Evolutionary conservation across 2,797 vertebrate species (phyloP), one percentile per base, ranked within the genome.

Genomic region (Hylomyscus alleni): DNA sequence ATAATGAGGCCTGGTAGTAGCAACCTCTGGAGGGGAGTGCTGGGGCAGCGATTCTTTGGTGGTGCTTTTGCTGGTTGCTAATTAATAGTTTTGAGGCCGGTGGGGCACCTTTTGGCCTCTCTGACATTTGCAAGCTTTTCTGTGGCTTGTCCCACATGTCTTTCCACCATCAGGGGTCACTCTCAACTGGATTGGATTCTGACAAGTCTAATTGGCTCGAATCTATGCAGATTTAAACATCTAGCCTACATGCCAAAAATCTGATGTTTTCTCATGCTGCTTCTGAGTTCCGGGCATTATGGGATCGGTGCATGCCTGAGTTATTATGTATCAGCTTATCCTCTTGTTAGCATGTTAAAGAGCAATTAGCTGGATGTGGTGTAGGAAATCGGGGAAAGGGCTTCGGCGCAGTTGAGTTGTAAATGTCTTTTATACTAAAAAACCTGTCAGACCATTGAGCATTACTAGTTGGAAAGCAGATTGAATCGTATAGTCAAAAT

Each of bases 1-100:
- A 98, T 99, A 99, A 99, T 99, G 98, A 99, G 98, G 98, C 98
- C 98, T 98, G 93, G 98, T 97, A 97, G 97, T 98, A 98, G 98
- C 98, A 98, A 98, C 98, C 98, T 98, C 98, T 98, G 98, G 98
- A 98, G 98, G 92, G 97, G 96, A 98, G 98, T 96, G 97, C 98
- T 98, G 97, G 97, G 98, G 95, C 97, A 96, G 96, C 86, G 96
- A 98, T 98, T 98, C 97, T 98, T 94, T 98, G 97, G 96, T 98
- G 97, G 95, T 98, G 98, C 97, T 98, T 98, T 98, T 98, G 95
- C 98, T 98, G 96, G 97, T 97, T 98, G 97, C 98, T 98, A 99
- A 98, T 99, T 99, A 99, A 98, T 98, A 98, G 98, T 98, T 98
- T 98, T 97, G 98, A 98, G 98, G 97, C 98, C 96, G 97, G 96